A percentile compares a stretch with the other conserved stretches of the same genome.
These are phyloP conservation scores for Cryptotermes secundus DNA, from an alignment of 1,140 invertebrate species.

Conservation along the genomic window DNA sequence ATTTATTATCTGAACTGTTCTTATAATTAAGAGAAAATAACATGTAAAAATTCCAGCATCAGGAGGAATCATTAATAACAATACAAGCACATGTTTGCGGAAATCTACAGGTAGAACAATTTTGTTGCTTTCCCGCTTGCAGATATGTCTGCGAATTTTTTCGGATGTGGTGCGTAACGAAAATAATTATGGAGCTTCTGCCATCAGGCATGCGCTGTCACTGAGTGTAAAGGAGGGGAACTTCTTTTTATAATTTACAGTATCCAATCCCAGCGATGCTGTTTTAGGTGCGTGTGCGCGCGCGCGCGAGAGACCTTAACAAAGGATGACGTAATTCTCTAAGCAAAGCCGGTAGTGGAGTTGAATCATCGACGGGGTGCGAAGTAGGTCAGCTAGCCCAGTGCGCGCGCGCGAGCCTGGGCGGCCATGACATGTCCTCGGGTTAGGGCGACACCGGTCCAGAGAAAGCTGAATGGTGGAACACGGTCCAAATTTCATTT, in stretches of 20 bases:
- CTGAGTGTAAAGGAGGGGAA: not conserved
- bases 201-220: not conserved
- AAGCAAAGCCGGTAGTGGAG: not conserved
- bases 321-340: not conserved
- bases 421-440: constrained; percentile 2
- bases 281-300: not conserved
- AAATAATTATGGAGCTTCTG: not conserved
- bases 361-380: not conserved
- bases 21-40: no score
- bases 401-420: not conserved
- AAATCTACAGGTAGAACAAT: no score
- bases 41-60: no score
- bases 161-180: not conserved
- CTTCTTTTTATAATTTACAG: not conserved
- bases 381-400: not conserved
- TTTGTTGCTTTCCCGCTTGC: no score
- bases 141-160: not conserved
- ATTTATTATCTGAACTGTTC: no score
- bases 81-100: no score
- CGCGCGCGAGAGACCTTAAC: not conserved
- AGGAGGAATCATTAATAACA: no score
- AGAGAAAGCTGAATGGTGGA: not conserved
- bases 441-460: not conserved
- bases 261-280: not conserved
- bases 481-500: not conserved